Base-by-base conservation (phyloP, 2,888 invertebrate species). In the Apotomis betuletana region DNA sequence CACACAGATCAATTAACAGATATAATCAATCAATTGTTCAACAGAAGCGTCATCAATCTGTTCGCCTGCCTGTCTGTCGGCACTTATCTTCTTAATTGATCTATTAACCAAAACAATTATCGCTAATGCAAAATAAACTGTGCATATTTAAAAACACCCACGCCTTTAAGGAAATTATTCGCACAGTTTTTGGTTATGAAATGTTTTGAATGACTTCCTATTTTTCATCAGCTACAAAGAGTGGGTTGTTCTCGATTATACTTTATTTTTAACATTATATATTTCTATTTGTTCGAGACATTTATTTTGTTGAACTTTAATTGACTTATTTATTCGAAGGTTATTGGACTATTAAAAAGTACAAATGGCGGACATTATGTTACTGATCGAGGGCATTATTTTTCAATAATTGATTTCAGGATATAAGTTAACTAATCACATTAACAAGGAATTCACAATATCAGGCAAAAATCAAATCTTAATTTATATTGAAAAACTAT, bases 11-110 rank as follows among this genome's bases (percentile, higher is more conserved):
- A 67, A 71, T 70, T 70, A 59, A 70, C 55, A 13, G 71, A 71
- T 71, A 61, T 55, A 51, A 61, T 71, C 71, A 71, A 71, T 71
- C 71, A 71, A 71, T 71, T 71, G 71, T 71, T 71, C 15, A 70
- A 65, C 60, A 64, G 55, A 62, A 60, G 59, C 64, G 61, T 71
- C 71, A 52, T 70, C 64, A 57, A 57, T 71, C 67, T 57, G 55
- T 36, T 51, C 36, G 52, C 41, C 38, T 57, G 71, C 62, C 67
- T 61, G 65, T 67, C 69, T 12, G 38, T 44, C 51, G 12, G 59
- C 52, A n/a, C 58, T 70, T 70, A 70, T 70, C 70, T 59, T 3
- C 61, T 61, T 64, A 65, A 65, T 70, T 70, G 27, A 70, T 70
- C 70, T 69, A 54, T 60, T 65, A 46, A 54, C 60, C 6, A 46